Percentiles rank a stretch among this genome's conserved stretches.
These are phyloP conservation scores for Abramis brama DNA, from an alignment of 2,113 vertebrate species.

Conservation along the genomic window DNA sequence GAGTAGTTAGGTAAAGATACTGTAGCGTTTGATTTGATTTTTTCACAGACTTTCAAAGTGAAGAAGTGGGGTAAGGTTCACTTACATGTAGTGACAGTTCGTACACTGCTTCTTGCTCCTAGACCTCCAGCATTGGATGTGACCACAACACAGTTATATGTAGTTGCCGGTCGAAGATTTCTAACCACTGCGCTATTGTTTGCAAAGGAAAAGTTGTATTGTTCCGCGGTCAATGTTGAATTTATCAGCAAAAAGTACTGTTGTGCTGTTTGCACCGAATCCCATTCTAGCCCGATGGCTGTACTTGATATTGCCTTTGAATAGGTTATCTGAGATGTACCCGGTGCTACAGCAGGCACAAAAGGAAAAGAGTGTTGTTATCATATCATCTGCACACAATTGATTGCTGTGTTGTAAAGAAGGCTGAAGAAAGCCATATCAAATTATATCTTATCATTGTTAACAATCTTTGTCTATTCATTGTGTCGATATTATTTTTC, in stretches of 20 bases:
- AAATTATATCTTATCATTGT: not conserved
- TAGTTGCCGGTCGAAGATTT: slow-evolving; percentile 64
- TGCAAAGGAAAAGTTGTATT: slow-evolving; percentile 58
- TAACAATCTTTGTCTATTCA: not conserved
- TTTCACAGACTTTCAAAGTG: not conserved
- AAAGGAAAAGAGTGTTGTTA: slow-evolving; percentile 33
- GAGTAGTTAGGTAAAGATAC: not conserved
- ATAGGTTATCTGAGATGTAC: slow-evolving; percentile 65
- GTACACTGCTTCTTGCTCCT: slow-evolving; percentile 69
- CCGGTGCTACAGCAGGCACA: slow-evolving; percentile 63
- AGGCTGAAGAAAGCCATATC: not conserved
- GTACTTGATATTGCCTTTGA: slow-evolving; percentile 65
- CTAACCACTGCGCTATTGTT: slow-evolving; percentile 44
- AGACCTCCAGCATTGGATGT: slow-evolving; percentile 70
- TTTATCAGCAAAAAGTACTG: slow-evolving; percentile 65
- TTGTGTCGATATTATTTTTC: not conserved
- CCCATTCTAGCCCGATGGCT: slow-evolving; percentile 69
- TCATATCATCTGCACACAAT: slow-evolving; percentile 1
- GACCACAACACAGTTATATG: slow-evolving; percentile 70
- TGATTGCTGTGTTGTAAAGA: slow-evolving; percentile 2
- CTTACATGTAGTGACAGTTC: slow-evolving; percentile 75
- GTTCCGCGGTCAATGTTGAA: slow-evolving; percentile 23
- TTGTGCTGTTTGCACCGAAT: slow-evolving; percentile 57
- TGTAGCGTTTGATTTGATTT: not conserved
- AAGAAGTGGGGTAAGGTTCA: slow-evolving; percentile 15